Evolutionary conservation across 2,888 invertebrate species (phyloP), one percentile per base, ranked within the genome.

Genomic region (Hemicrepidius hirtus): DNA sequence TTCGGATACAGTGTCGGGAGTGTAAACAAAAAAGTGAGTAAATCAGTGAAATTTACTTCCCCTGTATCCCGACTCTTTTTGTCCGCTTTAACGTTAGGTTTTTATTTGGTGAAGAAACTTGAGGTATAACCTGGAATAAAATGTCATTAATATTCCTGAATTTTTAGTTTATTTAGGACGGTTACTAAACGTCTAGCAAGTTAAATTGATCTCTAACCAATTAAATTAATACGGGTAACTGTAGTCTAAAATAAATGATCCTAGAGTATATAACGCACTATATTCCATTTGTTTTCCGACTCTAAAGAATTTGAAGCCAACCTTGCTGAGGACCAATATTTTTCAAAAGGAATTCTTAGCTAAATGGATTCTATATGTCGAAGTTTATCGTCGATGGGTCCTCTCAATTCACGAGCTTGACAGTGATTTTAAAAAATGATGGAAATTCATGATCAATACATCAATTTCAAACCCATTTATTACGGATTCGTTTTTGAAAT

Each of bases 381-480:
- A 53, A 49, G 7, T 53, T 53, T 24, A 53, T 53, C 28, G 53
- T 12, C 53, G 28, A 16, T 32, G 28, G 24, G 21, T 13, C 28
- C 28, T 53, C n/a, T 28, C 21, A 5, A 24, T 24, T 53, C 28
- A 53, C 28, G 13, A 28, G 24, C 7, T 24, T 53, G 53, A 28
- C 53, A 53, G 28, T 28, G 53, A 53, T 53, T 53, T 53, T 53
- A 53, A 53, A 50, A 53, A 53, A 49, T 49, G 21, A 53, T 53
- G 32, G 13, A 28, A 24, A 53, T 53, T 24, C 53, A 53, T 53
- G 53, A 53, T 53, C 53, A 53, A 53, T 53, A 28, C 28, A 28
- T 53, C 24, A 28, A 53, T 53, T 53, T 53, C n/a, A 28, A 28
- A 53, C 53, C 24, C 28, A 53, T 53, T 53, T 53, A 53, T 53